Base-by-base conservation (phyloP, 2,888 invertebrate species). In the Nymphalis polychloros region DNA sequence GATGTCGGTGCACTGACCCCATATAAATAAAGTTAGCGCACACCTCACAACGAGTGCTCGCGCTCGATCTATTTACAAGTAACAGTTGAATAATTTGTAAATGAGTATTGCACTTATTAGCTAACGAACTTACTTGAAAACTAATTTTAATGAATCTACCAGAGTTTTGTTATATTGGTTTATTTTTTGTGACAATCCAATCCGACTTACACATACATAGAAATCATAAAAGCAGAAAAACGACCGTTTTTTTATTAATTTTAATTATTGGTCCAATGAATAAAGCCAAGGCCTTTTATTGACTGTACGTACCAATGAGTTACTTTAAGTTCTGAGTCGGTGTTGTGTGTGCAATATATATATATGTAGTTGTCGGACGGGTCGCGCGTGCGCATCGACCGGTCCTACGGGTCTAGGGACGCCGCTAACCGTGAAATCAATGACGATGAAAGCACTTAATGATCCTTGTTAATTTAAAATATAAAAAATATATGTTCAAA, bases 41-140 rank as follows among this genome's bases (percentile, higher is more conserved):
- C 68, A 71, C 70, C 64, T 70, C 64, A 63, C 53, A 68, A 64
- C 64, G 49, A 62, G 67, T n/a, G 61, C 60, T 55, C 50, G 49
- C 53, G 61, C 64, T 57, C 57, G 31, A 64, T 65, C 59, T 65
- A 65, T 69, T 65, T 65, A 61, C 61, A n/a, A 55, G 64, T 47
- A n/a, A 55, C 60, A 55, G 27, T 31, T 27, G 17, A 31, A 31
- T 27, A 17, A 17, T 10, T 41, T 19, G 35, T 41, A 4, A 13
- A 41, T 41, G 13, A 41, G 41, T 4, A 13, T 41, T 13, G 4
- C 41, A 41, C 41, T 13, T 41, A 41, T 41, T 13, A 31, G 27
- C 27, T 6, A 41, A 2, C 13, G 41, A 41, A 49, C 17, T 17
- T n/a, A 49, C 49, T 49, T 31, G 2, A 6, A n/a, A 49, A 49